Conservation (phyloP, 2,113 vertebrate species). For the Sander vitreus region DNA sequence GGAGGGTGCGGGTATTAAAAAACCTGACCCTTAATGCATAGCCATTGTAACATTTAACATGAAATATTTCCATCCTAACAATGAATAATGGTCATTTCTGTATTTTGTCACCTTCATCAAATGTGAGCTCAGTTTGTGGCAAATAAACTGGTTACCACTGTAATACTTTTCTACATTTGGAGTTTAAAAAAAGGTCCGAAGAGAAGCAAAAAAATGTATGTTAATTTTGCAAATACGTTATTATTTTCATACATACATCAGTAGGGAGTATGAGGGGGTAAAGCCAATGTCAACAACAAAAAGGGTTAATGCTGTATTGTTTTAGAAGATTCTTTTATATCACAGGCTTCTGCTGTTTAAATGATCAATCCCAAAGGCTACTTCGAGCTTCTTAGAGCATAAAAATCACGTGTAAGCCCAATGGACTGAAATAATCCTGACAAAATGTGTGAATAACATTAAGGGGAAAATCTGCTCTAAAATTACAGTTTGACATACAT, state of each 20-base stretch:
- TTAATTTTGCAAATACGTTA: neutral
- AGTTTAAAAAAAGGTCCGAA: neutral
- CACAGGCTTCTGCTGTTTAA: constrained; percentile 35
- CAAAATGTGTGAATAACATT: constrained; percentile 60
- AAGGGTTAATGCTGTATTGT: neutral
- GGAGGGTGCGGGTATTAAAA: no score
- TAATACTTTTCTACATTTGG: neutral
- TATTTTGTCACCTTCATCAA: neutral
- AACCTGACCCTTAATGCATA: no score
- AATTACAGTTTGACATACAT: constrained; percentile 56
- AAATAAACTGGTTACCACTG: neutral
- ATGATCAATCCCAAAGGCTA: constrained; percentile 40
- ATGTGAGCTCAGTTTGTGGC: neutral
- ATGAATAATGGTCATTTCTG: neutral
- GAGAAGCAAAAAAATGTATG: no score
- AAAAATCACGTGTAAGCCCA: constrained; percentile 27
- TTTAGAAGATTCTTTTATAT: neutral
- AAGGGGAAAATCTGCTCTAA: constrained; percentile 44
- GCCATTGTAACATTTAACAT: no score
- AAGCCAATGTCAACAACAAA: constrained; percentile 13
- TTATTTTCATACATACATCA: neutral
- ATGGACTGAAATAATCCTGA: constrained; percentile 21
- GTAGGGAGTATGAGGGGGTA: neutral
- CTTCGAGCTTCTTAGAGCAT: constrained; percentile 41
- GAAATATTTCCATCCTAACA: no score